Evolutionary conservation across 2,888 invertebrate species (phyloP).

Genomic region (Pristionchus maxplancki): DNA sequence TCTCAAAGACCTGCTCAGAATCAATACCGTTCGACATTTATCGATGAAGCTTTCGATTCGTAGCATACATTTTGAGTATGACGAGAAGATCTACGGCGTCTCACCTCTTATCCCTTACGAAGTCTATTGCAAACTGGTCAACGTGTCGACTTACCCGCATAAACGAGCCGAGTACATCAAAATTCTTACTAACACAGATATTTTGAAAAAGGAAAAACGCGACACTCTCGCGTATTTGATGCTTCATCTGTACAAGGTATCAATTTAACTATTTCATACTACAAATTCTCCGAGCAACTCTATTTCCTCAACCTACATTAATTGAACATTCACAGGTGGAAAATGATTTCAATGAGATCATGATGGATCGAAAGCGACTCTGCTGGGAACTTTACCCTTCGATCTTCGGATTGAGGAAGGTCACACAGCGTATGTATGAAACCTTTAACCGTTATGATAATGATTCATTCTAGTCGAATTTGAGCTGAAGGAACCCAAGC

Average conservation of each 20-base stretch:
- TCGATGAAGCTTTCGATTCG: too few relatives aligned
- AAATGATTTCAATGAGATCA: not conserved
- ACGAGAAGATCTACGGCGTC: not conserved
- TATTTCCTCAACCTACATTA: too few relatives aligned
- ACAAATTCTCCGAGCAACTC: too few relatives aligned
- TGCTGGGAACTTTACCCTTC: not conserved
- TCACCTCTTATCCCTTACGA: not conserved
- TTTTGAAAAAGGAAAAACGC: not conserved
- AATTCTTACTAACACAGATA: not conserved
- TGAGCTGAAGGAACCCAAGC: not conserved
- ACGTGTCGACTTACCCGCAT: too few relatives aligned
- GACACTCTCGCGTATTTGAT: not conserved
- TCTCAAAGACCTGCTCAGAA: not conserved
- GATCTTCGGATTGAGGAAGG: not conserved
- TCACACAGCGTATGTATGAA: too few relatives aligned
- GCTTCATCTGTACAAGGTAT: not conserved
- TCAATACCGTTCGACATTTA: not conserved
- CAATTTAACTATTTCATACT: not conserved
- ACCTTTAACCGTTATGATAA: not conserved
- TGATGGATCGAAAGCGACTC: not conserved
- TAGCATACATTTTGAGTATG: not conserved
- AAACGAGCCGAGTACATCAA: not conserved
- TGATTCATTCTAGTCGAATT: not conserved
- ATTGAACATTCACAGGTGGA: not conserved
- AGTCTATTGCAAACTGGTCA: not conserved